Base-by-base conservation (phyloP, 2,113 vertebrate genomes). In the Chauna torquata region DNA sequence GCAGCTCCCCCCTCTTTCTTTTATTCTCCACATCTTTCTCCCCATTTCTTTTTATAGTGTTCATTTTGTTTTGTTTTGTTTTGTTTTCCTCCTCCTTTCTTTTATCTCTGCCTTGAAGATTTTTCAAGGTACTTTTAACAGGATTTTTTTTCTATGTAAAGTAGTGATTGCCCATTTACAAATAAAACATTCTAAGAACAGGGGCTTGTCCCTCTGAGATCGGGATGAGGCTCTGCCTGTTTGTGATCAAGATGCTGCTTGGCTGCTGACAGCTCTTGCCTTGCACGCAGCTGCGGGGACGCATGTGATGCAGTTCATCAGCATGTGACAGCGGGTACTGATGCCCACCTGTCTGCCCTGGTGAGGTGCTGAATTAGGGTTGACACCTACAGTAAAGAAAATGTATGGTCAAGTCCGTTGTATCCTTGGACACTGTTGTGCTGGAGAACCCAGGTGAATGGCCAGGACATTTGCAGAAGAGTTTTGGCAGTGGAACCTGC, bases 381-480 rank as follows among this genome's bases (percentile, higher is more conserved):
- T 6, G 19, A 3, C 5, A 1, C 23, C 57, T 3, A 9, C 9
- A 2, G 36, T 1, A 14, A 38, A 9, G 16, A 75, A 59, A 44
- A 66, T 1, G 1, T 3, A 4, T 1, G 2, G 4, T 10, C 1
- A 3, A 44, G 3, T 25, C 57, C 11, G 0, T 6, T 4, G 2
- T 14, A 1, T 52, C 88, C 47, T 14, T 4, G 16, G 45, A 8
- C 0, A 0, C 8, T 12, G 9, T 9, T 49, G 14, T 38, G 66
- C 25, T 27, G 2, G 30, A 8, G 65, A 42, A 50, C 32, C 1
- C 38, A 3, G 36, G 9, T 22, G 3, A 17, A 12, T 1, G 38
- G 62, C 47, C 18, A 3, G 57, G 36, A 7, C 2, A 0, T 32
- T 20, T 1, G 27, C 52, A 45, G 68, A n/a, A 40, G 25, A 8